These are phyloP conservation scores for Cydia strobilella DNA, from an alignment of 1,140 invertebrate species.

Conservation along the genomic window DNA sequence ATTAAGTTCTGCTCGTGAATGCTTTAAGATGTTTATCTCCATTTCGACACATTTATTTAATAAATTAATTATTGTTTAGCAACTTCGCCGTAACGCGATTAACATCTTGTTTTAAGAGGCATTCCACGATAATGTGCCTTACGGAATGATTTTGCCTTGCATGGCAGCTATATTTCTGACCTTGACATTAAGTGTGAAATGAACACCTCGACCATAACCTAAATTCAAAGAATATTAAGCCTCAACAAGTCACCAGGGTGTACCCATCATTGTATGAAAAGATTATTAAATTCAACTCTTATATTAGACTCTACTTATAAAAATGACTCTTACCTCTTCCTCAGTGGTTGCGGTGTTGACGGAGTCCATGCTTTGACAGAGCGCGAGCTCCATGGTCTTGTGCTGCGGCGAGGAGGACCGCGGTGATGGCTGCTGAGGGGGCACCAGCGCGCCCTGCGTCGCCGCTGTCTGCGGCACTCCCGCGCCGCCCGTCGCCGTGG, in stretches of 20 bases:
- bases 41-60: background rate
- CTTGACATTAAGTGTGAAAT: too few species aligned
- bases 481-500: conserved; percentile 54
- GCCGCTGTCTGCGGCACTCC: conserved; percentile 60
- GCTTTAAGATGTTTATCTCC: background rate
- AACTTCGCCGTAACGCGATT: background rate
- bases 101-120: background rate
- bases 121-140: too few species aligned
- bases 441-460: conserved; percentile 64
- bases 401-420: conserved; percentile 67
- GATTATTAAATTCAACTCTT: too few species aligned
- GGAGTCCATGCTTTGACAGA: conserved; percentile 94
- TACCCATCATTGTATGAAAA: too few species aligned
- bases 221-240: too few species aligned
- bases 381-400: conserved; percentile 79
- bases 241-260: too few species aligned
- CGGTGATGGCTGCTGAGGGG: conserved; percentile 70
- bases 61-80: background rate
- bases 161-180: too few species aligned
- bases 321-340: conserved; percentile 88
- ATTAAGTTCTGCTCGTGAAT: conserved; percentile 48
- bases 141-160: too few species aligned
- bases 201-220: too few species aligned
- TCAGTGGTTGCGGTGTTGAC: conserved; percentile 94
- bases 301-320: background rate